Conservation (phyloP, 2,888 invertebrate species). For the Trichogramma evanescens region DNA sequence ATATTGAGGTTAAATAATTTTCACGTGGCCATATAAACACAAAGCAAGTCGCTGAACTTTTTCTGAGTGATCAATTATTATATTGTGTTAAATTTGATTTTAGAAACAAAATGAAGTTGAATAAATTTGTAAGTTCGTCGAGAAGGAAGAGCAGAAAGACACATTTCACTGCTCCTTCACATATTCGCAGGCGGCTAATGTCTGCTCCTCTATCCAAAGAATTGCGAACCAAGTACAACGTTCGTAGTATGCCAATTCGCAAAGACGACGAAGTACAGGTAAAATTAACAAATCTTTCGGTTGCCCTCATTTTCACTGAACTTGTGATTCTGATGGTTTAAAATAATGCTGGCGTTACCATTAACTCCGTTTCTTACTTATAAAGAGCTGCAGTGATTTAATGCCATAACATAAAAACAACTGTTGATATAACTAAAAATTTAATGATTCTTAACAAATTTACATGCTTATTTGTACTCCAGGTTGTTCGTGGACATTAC, state of each 20-base stretch:
- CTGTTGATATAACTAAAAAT: too few relatives aligned
- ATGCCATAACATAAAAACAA: too few relatives aligned
- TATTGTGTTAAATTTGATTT: too few relatives aligned
- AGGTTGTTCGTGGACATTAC: constrained; percentile 97
- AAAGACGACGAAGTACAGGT: constrained; percentile 99
- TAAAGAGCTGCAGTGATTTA: too few relatives aligned
- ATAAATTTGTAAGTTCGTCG: constrained; percentile 88
- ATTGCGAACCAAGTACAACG: constrained; percentile 93
- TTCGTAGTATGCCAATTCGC: constrained; percentile 95
- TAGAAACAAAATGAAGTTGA: constrained; percentile 78
- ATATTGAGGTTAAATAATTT: too few relatives aligned
- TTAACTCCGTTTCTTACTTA: too few relatives aligned
- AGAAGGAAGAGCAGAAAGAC: constrained; percentile 97
- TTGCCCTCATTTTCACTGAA: too few relatives aligned
- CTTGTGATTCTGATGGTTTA: too few relatives aligned
- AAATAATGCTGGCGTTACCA: too few relatives aligned
- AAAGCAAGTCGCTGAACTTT: too few relatives aligned
- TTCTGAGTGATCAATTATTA: too few relatives aligned
- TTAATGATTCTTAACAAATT: neutral
- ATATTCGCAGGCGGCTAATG: constrained; percentile 92
- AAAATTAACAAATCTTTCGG: constrained; percentile 27
- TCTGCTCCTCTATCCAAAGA: constrained; percentile 97
- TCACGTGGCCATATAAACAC: too few relatives aligned
- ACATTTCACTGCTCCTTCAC: constrained; percentile 98
- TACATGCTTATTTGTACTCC: constrained; percentile 25